phyloP scores from a whole-genome alignment of 2,113 vertebrate species.

The Gasterosteus nipponicus region DNA sequence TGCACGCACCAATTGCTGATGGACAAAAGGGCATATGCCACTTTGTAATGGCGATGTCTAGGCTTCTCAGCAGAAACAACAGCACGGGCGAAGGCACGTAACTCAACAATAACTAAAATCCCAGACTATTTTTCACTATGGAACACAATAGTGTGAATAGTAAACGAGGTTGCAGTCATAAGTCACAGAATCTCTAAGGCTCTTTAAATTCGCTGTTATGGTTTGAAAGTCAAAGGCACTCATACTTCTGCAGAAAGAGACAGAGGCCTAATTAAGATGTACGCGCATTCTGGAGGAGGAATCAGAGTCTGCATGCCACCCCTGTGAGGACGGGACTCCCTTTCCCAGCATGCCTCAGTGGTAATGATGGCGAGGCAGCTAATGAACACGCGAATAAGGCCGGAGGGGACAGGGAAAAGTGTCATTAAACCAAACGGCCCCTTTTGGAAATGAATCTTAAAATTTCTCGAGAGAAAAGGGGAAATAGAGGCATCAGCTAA shows the following conservation, averaged over 20 bases:
- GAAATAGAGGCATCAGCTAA: neutral
- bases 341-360: constrained; percentile 50
- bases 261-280: constrained; percentile 62
- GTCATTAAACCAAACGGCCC: constrained; percentile 10
- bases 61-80: constrained; percentile 59
- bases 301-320: constrained; percentile 41
- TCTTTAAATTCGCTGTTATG: constrained; percentile 19
- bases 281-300: constrained; percentile 48
- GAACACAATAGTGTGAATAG: neutral
- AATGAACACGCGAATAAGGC: constrained; percentile 44
- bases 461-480: neutral
- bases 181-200: neutral
- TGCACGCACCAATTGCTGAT: constrained; percentile 65
- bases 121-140: neutral
- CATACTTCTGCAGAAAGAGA: constrained; percentile 40
- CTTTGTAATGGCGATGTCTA: constrained; percentile 72
- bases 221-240: constrained; percentile 25
- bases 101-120: constrained; percentile 28
- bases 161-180: neutral
- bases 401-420: constrained; percentile 8
- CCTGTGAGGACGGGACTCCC: constrained; percentile 41
- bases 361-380: constrained; percentile 52
- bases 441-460: constrained; percentile 23
- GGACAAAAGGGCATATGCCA: constrained; percentile 74
- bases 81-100: constrained; percentile 11